Conservation (phyloP, 2,113 vertebrate species). For the Choloepus hoffmanni region DNA sequence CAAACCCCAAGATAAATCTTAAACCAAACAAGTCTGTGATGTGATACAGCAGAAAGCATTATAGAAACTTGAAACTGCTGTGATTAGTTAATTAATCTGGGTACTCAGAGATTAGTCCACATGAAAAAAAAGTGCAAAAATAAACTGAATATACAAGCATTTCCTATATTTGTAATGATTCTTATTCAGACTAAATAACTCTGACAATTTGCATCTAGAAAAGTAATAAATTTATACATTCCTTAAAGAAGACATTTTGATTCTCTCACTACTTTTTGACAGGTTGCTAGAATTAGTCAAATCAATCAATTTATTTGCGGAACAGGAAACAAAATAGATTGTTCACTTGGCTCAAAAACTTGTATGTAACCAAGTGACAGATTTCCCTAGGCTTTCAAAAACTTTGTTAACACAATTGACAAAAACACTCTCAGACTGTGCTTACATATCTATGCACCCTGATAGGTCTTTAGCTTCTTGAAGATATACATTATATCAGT, state of each 20-base stretch:
- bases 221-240: background rate
- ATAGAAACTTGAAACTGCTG: conserved; percentile 19
- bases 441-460: background rate
- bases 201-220: background rate
- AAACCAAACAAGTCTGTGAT: conserved; percentile 50
- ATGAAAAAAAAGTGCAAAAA: background rate
- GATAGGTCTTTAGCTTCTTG: background rate
- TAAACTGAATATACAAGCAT: background rate
- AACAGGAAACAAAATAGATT: background rate
- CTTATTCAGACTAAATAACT: background rate
- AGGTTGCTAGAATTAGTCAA: background rate
- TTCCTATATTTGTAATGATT: background rate
- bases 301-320: background rate
- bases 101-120: background rate
- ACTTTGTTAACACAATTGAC: background rate
- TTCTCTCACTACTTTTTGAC: background rate
- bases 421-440: background rate
- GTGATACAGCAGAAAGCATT: background rate
- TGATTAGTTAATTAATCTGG: conserved; percentile 65
- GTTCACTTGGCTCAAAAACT: background rate
- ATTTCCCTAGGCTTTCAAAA: background rate
- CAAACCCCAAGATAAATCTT: conserved; percentile 63
- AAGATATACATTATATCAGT: background rate
- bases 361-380: background rate
- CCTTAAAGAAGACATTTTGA: background rate